phyloP scores from a whole-genome alignment of 2,797 vertebrate species.

The Phoeniculus purpureus region DNA sequence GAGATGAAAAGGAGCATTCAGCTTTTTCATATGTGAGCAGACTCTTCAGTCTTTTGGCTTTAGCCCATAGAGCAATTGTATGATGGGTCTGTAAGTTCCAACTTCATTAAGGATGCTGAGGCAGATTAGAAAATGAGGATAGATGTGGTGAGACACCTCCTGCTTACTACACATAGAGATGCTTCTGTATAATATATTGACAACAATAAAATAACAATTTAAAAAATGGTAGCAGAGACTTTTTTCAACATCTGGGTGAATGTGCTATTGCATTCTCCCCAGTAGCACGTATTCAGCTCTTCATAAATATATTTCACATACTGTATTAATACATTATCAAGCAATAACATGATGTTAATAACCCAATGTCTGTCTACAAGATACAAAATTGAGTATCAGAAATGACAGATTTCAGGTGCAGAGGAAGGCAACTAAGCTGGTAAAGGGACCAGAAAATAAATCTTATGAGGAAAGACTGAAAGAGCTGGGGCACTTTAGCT shows the following conservation, averaged over 20 bases:
- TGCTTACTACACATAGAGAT: not conserved
- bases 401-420: not conserved
- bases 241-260: not conserved
- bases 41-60: not conserved
- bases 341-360: not conserved
- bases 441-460: too few relatives aligned
- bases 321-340: not conserved
- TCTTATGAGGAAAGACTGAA: too few relatives aligned
- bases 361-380: not conserved
- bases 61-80: not conserved
- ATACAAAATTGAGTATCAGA: not conserved
- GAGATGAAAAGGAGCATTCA: accelerated
- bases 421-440: too few relatives aligned
- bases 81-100: not conserved
- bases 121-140: not conserved
- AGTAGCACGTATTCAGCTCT: not conserved
- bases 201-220: not conserved
- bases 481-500: too few relatives aligned
- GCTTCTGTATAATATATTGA: not conserved
- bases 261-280: not conserved
- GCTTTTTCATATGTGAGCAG: not conserved
- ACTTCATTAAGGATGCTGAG: not conserved
- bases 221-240: not conserved
- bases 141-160: not conserved
- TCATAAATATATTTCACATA: not conserved